Percentiles rank a stretch among this genome's conserved stretches.
Evolutionary conservation across 2,888 invertebrate genomes (phyloP).

Genomic region (Volucella inanis): DNA sequence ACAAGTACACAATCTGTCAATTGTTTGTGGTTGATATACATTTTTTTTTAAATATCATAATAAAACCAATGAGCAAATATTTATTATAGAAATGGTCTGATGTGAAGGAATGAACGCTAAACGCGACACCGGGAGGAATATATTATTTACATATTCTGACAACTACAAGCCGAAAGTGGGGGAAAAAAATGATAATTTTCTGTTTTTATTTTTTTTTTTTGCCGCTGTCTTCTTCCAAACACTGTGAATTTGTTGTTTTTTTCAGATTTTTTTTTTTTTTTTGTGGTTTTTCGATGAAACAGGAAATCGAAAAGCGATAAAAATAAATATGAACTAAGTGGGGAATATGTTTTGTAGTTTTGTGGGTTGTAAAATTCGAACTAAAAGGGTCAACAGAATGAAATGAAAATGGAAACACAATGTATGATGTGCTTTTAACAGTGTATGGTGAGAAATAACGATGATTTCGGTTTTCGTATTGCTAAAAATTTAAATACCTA

Average conservation of each 20-base stretch:
- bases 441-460: conserved; percentile 14
- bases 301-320: conserved; percentile 74
- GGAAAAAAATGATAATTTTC: conserved; percentile 7
- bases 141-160: conserved; percentile 39
- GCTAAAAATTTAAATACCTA: background rate
- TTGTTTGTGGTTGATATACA: background rate
- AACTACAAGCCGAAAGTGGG: background rate
- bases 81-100: conserved; percentile 14
- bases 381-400: conserved; percentile 14
- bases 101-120: background rate
- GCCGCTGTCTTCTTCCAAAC: conserved; percentile 38
- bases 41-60: conserved; percentile 19
- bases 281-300: conserved; percentile 48
- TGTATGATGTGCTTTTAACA: conserved; percentile 33
- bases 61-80: conserved; percentile 48
- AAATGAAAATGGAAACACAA: conserved; percentile 36
- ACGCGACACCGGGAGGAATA: conserved; percentile 53
- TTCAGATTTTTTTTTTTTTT: background rate
- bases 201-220: conserved; percentile 56
- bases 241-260: conserved; percentile 32
- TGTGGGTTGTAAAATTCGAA: conserved; percentile 39
- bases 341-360: conserved; percentile 40
- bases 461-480: conserved; percentile 3
- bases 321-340: conserved; percentile 74
- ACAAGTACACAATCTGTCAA: conserved; percentile 20